Evolutionary conservation across 2,113 vertebrate genomes (phyloP), one percentile per base, ranked within the genome.

Genomic region (Cyanoderma ruficeps): DNA sequence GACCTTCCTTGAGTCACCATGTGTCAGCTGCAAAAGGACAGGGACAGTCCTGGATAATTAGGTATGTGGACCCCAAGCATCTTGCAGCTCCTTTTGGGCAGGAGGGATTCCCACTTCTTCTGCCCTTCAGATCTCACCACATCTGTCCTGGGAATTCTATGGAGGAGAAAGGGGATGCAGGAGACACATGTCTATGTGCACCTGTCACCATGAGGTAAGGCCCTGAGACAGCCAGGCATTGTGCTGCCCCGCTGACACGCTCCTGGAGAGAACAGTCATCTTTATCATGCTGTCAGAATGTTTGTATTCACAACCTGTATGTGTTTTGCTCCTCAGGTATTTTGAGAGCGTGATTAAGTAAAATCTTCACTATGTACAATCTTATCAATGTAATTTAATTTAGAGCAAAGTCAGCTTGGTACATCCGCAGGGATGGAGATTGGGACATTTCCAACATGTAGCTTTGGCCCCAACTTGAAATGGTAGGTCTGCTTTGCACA

Each of bases 181-280:
- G 49, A 89, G 25, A 71, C 41, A 13, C 13, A 14, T 41, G 60
- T 56, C 21, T 5, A 1, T 1, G 1, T 33, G 28, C 15, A 22
- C 12, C 7, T 9, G 4, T 42, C 37, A 63, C 49, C 33, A 6
- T 1, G 7, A 11, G 4, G 33, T 23, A 47, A 60, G 44, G 10
- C 23, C 25, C 35, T 2, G 13, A 18, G 41, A 19, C 2, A 14
- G 41, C 39, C 33, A 44, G 64, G 35, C 20, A 47, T 28, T 65
- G 15, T 0, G 0, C n/a, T 20, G n/a, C 46, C 61, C 50, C 74
- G 46, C n/a, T 7, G 4, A n/a, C 23, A 37, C 1, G 0, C 11
- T 59, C 31, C 68, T 55, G 18, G 11, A 50, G 28, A 20, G 19
- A 86, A 10, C 2, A 1, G 22, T 15, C 31, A 10, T 49, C 56